Base-by-base conservation (phyloP, 92 coral and sea anemone genomes). In the Parazoanthus atlanticus region DNA sequence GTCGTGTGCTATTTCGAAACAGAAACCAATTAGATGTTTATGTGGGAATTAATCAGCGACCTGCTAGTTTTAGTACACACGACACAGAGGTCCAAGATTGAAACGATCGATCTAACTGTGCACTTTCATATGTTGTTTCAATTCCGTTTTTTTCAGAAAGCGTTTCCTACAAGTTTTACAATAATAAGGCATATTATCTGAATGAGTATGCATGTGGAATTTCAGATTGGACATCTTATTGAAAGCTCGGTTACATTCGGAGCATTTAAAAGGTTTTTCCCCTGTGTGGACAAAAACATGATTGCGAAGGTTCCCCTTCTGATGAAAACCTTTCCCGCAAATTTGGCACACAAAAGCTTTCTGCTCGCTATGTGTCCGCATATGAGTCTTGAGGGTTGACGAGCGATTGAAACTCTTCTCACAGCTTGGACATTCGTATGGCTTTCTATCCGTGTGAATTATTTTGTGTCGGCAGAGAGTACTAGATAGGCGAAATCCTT, bases 271-370 rank as follows among this genome's bases (percentile, higher is more conserved):
- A 21, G 99, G 99, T 85, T 96, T 94, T 56, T 97, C 99, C 9
- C 99, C 99, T 16, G 99, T 95, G 88, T 97, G 99, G 17, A 97
- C 96, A 94, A 97, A 95, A 80, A 97, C 94, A 26, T 97, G 99
- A 89, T 97, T 97, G 17, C 99, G 91, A 25, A 97, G 82, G 74
- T 97, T 97, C 28, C 99, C 99, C 78, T 97, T 97, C 89, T 97
- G 99, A 79, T 97, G 99, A 83, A 97, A 97, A 2, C 99, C 99
- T 83, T 97, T 97, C 25, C 98, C 96, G 88, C 99, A 97, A 33
- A 93, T 91, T 70, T 92, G 96, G 74, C 99, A 97, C 41, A 97
- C 92, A 82, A 95, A 96, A 9, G 98, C 97, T 56, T 97, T 97
- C 74, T 91, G 89, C 76, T 94, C 98, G 87, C 97, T 94, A 89